Evolutionary conservation across 2,797 vertebrate genomes (phyloP).

Genomic region (Erpetoichthys calabaricus): DNA sequence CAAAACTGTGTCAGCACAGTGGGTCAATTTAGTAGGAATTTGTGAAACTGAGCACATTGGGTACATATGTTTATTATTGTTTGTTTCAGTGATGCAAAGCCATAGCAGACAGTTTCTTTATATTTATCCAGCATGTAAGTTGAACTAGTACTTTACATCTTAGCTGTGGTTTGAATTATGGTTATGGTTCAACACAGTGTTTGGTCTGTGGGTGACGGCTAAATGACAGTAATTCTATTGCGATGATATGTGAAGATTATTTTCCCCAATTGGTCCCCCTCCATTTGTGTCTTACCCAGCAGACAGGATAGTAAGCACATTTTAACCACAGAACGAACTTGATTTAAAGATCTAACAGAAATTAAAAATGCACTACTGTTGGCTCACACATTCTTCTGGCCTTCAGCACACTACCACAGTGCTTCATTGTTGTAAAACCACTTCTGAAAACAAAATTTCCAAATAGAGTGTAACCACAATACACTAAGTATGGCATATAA

Average conservation of each 20-base stretch:
- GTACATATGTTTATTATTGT: slow-evolving; percentile 10
- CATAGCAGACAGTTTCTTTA: neutral
- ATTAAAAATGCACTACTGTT: neutral
- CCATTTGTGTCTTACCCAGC: neutral
- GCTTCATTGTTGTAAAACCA: neutral
- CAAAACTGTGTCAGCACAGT: slow-evolving; percentile 12
- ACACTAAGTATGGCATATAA: too few species aligned
- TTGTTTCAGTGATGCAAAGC: slow-evolving; percentile 14
- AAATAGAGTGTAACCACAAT: too few species aligned
- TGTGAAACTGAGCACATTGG: neutral
- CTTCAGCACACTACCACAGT: neutral
- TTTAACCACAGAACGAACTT: neutral
- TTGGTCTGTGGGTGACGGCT: slow-evolving; percentile 12
- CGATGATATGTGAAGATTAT: neutral
- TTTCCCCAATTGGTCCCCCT: neutral
- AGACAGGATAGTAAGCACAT: slow-evolving; percentile 1
- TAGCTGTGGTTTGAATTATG: slow-evolving; percentile 8
- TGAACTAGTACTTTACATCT: slow-evolving; percentile 5
- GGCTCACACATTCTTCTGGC: neutral
- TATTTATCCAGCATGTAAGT: neutral
- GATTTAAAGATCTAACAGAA: neutral
- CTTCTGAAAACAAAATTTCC: neutral
- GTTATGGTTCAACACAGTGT: slow-evolving; percentile 9
- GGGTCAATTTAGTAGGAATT: slow-evolving; percentile 12
- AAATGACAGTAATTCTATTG: slow-evolving; percentile 7